A percentile compares a stretch with the other conserved stretches of the same genome.
Conservation (phyloP, 2,888 invertebrate genomes). For the Pelosia muscerda region DNA sequence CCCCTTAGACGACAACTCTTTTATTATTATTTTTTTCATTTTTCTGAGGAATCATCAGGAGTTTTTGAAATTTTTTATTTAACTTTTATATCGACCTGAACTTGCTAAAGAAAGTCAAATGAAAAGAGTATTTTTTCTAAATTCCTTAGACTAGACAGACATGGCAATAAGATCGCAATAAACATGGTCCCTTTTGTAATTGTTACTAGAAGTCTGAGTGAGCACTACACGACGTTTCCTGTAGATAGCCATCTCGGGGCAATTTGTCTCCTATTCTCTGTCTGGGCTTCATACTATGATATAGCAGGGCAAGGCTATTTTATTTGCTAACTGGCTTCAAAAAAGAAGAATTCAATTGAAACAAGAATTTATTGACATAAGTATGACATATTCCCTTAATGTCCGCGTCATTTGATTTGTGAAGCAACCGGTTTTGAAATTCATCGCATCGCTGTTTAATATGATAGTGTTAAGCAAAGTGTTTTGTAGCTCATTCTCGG, state of each 20-base stretch:
- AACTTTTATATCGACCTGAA: background rate
- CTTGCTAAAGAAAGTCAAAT: background rate
- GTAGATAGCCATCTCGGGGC: background rate
- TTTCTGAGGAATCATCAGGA: no score
- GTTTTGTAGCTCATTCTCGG: constrained; percentile 7
- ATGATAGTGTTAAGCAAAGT: background rate
- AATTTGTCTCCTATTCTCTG: background rate
- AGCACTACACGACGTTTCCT: background rate
- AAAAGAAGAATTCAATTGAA: no score
- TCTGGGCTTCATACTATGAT: background rate
- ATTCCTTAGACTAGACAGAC: background rate
- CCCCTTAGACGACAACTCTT: no score
- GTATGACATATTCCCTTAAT: no score
- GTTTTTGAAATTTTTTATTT: no score
- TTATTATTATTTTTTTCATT: no score
- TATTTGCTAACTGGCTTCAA: no score
- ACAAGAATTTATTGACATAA: no score
- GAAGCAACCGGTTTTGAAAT: no score
- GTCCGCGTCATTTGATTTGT: no score
- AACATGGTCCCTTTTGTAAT: background rate
- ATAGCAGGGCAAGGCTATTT: background rate
- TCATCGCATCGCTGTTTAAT: no score
- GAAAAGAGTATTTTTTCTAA: background rate
- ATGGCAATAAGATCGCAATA: background rate
- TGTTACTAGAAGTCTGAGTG: background rate